A percentile compares a stretch with the other conserved stretches of the same genome.
Conservation (phyloP, 2,888 invertebrate genomes). For the Polia nebulosa region DNA sequence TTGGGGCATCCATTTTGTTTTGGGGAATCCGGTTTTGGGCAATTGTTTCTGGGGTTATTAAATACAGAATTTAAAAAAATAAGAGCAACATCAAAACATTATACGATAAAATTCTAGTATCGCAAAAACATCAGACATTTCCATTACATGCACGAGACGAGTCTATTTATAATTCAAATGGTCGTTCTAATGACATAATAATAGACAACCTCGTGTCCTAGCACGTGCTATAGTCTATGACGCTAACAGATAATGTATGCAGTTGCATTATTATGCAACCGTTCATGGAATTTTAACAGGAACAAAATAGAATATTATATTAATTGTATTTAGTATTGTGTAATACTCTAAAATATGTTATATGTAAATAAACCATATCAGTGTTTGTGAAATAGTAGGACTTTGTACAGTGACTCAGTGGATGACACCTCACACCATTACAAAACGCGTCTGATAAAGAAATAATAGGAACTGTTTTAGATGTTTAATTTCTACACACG, state of each 20-base stretch:
- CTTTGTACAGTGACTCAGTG: conserved; percentile 73
- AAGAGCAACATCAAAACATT: conserved; percentile 5
- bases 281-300: conserved; percentile 43
- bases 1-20: neutral
- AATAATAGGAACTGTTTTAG: conserved; percentile 39
- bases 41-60: neutral
- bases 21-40: neutral
- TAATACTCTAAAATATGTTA: conserved; percentile 67
- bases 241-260: conserved; percentile 44
- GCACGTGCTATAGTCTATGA: conserved; percentile 57
- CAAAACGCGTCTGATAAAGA: conserved; percentile 66
- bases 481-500: conserved; percentile 29
- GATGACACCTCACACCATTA: conserved; percentile 58
- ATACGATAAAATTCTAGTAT: neutral
- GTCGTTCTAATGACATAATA: conserved; percentile 61
- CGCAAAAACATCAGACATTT: conserved; percentile 19
- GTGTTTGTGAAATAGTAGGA: conserved; percentile 67
- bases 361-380: conserved; percentile 68
- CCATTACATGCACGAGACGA: conserved; percentile 36
- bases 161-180: conserved; percentile 56
- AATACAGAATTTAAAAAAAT: neutral
- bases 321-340: conserved; percentile 50
- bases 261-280: conserved; percentile 58
- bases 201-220: conserved; percentile 53
- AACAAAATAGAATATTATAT: conserved; percentile 39